phyloP scores from a whole-genome alignment of 2,888 invertebrate species.

The Melanostoma scalare region DNA sequence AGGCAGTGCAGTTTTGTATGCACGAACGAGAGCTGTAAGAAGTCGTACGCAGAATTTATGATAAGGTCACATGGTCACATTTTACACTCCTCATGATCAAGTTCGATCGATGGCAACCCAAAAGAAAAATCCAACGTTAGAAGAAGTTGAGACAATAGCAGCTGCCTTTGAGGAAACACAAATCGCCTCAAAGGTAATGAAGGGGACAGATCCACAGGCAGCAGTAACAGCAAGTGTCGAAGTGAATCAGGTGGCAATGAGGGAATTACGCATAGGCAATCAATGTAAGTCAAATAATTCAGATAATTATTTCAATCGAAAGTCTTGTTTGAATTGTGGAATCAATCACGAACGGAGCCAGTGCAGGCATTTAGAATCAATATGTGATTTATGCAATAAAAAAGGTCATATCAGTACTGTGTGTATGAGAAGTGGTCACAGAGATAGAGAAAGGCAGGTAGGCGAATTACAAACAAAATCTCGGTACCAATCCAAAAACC shows the following conservation, averaged over 20 bases:
- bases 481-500: conserved; percentile 1
- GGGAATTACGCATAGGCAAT: neutral
- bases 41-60: neutral
- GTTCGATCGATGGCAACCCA: neutral
- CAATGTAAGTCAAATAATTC: conserved; percentile 11
- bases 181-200: conserved; percentile 21
- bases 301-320: conserved; percentile 12
- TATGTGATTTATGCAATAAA: conserved; percentile 1
- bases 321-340: conserved; percentile 15
- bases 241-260: neutral
- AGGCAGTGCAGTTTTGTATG: conserved; percentile 8
- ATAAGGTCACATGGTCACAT: too few species aligned
- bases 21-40: conserved; percentile 6
- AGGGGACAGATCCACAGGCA: neutral
- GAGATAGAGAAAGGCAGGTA: conserved; percentile 3
- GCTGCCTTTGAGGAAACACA: conserved; percentile 17
- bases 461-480: neutral
- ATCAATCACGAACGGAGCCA: conserved; percentile 10
- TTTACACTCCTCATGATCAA: neutral
- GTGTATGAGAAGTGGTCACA: conserved; percentile 24
- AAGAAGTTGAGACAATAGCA: conserved; percentile 14
- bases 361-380: conserved; percentile 8
- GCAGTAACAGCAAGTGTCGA: neutral
- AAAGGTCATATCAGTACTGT: conserved; percentile 23
- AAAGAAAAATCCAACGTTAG: neutral